These are phyloP conservation scores for Athalia circularis DNA, from an alignment of 2,888 invertebrate genomes.

Conservation along the genomic window DNA sequence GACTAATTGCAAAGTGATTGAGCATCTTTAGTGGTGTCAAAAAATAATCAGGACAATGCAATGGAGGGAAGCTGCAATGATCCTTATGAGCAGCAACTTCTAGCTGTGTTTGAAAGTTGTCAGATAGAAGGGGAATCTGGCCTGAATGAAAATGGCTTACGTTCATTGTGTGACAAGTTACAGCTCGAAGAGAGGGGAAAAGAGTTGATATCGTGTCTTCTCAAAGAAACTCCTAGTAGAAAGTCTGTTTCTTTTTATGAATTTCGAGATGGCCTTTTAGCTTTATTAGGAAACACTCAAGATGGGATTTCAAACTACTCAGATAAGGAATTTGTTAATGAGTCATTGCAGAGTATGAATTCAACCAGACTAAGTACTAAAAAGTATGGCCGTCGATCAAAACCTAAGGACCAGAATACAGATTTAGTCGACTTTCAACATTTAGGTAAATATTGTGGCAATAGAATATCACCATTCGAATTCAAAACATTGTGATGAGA, in stretches of 20 bases:
- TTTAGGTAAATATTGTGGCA: conserved; percentile 36
- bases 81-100: conserved; percentile 88
- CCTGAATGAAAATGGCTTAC: conserved; percentile 81
- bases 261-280: conserved; percentile 85
- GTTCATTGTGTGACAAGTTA: conserved; percentile 84
- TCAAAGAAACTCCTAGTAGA: conserved; percentile 66
- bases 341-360: conserved; percentile 41
- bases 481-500: background rate
- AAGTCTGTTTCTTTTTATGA: conserved; percentile 81
- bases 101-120: conserved; percentile 87
- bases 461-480: background rate
- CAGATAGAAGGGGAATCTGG: conserved; percentile 83
- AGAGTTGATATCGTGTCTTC: conserved; percentile 72
- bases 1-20: too few species aligned
- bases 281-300: conserved; percentile 79
- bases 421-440: conserved; percentile 49
- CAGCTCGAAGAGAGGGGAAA: conserved; percentile 85
- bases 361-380: conserved; percentile 69
- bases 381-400: conserved; percentile 84
- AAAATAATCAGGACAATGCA: conserved; percentile 61
- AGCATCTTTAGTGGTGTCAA: conserved; percentile 1
- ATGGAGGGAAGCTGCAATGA: conserved; percentile 74
- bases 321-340: conserved; percentile 36
- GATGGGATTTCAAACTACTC: conserved; percentile 50
- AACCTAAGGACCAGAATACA: conserved; percentile 44